Evolutionary conservation across 2,797 vertebrate genomes (phyloP), one percentile per base, ranked within the genome.

Genomic region (Muscicapa comitata): DNA sequence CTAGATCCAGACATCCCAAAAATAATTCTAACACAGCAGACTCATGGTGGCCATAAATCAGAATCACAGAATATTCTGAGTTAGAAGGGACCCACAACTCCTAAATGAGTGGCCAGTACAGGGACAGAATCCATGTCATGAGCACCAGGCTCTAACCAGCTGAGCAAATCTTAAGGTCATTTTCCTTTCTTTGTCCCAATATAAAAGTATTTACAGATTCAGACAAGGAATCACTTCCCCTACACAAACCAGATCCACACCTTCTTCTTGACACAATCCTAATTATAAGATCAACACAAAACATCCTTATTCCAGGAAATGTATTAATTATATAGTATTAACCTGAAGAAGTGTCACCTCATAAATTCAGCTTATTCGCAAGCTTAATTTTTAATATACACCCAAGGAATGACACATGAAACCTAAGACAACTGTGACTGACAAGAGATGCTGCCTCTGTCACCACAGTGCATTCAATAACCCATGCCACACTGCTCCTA

Each of bases 301-400:
- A 53, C 37, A 58, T 47, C 10, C 23, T 87, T 51, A 38, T 70
- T 71, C 58, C 6, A 4, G 3, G 10, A 94, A 76, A 78, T 28
- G 13, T 16, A 79, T 43, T 57, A 59, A 92, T 86, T 77, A 76
- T 6, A 40, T 11, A 55, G 28, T 9, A 90, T 50, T 72, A 94
- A 57, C n/a, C 17, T 38, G 29, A 83, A 74, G 51, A 95, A 88
- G 26, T 17, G 92, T 10, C 35, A 40, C 68, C 71, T 92, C 21
- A 35, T 79, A 95, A 94, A 95, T 88, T 71, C 19, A 4, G 40
- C 47, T 94, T 81, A 82, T 61, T 61, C 54, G 29, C 70, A 93
- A 96, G 83, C 62, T 78, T 79, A 79, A 93, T 86, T 94, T 96
- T 94, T 82, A 95, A 90, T 78, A 81, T 7, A 85, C 90, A 91